Base-by-base conservation (phyloP, 2,797 vertebrate species). In the Neosilurus hyrtlii region DNA sequence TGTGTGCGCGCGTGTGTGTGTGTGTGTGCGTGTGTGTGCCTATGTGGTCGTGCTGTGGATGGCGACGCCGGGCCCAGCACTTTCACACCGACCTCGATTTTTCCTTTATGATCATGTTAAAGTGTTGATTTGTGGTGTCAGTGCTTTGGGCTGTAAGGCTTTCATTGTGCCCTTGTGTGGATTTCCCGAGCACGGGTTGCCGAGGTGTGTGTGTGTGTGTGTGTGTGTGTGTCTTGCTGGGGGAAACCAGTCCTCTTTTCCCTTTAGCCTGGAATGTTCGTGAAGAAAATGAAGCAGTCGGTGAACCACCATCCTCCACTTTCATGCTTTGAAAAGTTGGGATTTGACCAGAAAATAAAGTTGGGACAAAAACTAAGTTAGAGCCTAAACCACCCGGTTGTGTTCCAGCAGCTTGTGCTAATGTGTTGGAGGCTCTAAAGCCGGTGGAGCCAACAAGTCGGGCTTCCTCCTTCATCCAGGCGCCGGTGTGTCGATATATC, bases 1-100 rank as follows among this genome's bases (percentile, higher is more conserved):
- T 90, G 88, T 86, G 87, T n/a, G 82, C 86, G 79, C 75, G 80
- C 54, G 57, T 75, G 82, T 24, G 86, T 9, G 66, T 14, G 37
- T 72, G 22, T 88, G 88, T 82, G 88, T 24, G 85, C 79, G 52
- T 90, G 89, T 86, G 85, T 11, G 66, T 51, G 35, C 79, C n/a
- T 90, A 89, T 86, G 88, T 24, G 83, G 85, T 84, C 84, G 81
- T 86, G 81, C 85, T 87, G 90, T 90, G 90, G 90, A 92, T 92
- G 92, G 92, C 91, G 91, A 92, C 90, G 89, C 92, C 90, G 92
- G 94, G 94, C 94, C 94, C 94, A 92, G 91, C 92, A 90, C 92
- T 90, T 88, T 82, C 89, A 90, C 87, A 90, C 92, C 88, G 88
- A 91, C 89, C 89, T 86, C 88, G 81, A 88, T 75, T 80, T 86